Percentiles rank a stretch among this genome's conserved stretches.
Evolutionary conservation across 2,797 vertebrate genomes (phyloP).

Genomic region (Gorsachius magnificus): DNA sequence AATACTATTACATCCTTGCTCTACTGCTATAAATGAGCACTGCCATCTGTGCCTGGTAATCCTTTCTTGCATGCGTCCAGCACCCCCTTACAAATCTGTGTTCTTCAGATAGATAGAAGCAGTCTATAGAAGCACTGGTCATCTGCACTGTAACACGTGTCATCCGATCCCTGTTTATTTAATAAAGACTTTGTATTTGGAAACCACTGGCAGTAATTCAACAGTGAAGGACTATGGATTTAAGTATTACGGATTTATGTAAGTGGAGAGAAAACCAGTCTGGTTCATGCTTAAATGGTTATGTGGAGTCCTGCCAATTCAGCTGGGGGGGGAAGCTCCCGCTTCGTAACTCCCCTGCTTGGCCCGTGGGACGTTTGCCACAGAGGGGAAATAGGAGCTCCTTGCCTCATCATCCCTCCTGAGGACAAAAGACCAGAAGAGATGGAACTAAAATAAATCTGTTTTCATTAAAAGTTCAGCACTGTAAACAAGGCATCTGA

Average conservation of each 20-base stretch:
- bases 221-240: neutral
- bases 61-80: neutral
- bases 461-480: neutral
- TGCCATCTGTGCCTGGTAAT: conserved; percentile 23
- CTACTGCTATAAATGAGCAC: neutral
- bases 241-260: neutral
- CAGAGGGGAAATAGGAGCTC: neutral
- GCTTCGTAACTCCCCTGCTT: neutral
- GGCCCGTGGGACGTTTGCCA: neutral
- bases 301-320: neutral
- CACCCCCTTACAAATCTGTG: neutral
- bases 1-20: neutral
- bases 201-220: conserved; percentile 14
- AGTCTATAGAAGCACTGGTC: conserved; percentile 2
- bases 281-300: neutral
- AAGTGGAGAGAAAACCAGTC: conserved; percentile 5
- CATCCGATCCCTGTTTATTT: conserved; percentile 28
- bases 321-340: neutral
- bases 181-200: conserved; percentile 18
- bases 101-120: neutral
- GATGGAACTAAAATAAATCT: neutral
- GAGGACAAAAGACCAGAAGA: neutral
- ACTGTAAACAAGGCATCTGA: neutral
- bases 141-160: neutral
- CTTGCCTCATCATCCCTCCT: neutral